Percentiles rank a stretch among this genome's conserved stretches.
phyloP scores from a whole-genome alignment of 2,888 invertebrate genomes.

The Tenthredo livida region DNA sequence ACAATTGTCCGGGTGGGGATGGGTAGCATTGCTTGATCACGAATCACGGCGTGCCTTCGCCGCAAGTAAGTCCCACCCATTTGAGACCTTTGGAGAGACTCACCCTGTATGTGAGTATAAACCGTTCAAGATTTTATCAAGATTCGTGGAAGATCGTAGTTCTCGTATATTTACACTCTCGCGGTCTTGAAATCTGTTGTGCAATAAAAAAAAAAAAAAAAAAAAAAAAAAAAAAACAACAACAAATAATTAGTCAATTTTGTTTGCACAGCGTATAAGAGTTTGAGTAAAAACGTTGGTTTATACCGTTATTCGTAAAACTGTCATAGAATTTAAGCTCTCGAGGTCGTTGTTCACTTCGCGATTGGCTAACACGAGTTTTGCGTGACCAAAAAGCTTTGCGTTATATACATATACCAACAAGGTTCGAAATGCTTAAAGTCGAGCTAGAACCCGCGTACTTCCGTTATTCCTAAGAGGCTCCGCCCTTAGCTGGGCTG shows the following conservation, averaged over 20 bases:
- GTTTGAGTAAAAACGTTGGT: neutral
- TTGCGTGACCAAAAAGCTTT: conserved; percentile 69
- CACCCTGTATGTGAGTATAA: neutral
- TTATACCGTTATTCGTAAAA: conserved; percentile 14
- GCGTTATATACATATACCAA: neutral
- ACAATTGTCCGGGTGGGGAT: too few species aligned
- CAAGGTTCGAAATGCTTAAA: neutral
- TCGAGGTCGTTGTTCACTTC: conserved; percentile 65
- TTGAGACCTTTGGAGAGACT: too few species aligned
- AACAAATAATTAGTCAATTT: neutral
- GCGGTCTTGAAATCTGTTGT: neutral
- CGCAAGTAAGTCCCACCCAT: too few species aligned
- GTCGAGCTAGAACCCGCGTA: conserved; percentile 26
- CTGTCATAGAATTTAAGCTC: conserved; percentile 16
- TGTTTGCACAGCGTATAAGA: neutral
- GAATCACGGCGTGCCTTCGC: too few species aligned
- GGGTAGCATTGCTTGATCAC: too few species aligned
- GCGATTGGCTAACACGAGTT: conserved; percentile 74
- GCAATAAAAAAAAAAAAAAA: neutral
- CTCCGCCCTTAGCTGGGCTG: conserved; percentile 28
- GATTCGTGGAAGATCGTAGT: neutral
- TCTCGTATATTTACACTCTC: neutral
- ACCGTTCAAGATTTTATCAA: neutral
- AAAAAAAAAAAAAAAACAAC: too few species aligned
- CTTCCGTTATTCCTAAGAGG: conserved; percentile 41